Conservation (phyloP, 2,797 vertebrate genomes). For the Pangasius mekongensis region DNA sequence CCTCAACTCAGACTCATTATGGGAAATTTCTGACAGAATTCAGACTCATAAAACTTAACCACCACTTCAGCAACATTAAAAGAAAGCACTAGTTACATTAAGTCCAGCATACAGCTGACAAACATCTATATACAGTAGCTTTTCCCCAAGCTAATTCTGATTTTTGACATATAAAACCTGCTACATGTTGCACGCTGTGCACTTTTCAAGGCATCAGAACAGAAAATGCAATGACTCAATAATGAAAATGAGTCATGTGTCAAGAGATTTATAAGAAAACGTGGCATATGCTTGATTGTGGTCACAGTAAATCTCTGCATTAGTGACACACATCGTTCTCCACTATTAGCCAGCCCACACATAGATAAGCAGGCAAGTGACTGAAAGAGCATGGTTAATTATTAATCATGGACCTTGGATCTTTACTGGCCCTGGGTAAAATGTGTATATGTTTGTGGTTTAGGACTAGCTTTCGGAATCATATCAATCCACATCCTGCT, state of each 20-base stretch:
- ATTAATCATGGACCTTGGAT: slow-evolving; percentile 38
- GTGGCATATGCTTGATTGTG: not conserved
- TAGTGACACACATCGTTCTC: slow-evolving; percentile 7
- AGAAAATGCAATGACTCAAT: not conserved
- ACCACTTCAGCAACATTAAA: not conserved
- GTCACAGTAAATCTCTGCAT: not conserved
- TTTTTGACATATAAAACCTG: not conserved
- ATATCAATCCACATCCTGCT: not conserved
- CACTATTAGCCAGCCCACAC: slow-evolving; percentile 21
- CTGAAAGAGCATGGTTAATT: slow-evolving; percentile 40
- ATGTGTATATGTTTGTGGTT: slow-evolving; percentile 24
- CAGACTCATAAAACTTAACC: not conserved
- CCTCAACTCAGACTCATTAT: not conserved
- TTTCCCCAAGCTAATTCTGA: not conserved
- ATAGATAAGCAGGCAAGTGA: slow-evolving; percentile 30
- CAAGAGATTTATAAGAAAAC: not conserved
- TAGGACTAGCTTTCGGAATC: not conserved
- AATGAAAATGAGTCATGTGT: slow-evolving; percentile 1
- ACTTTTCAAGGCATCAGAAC: slow-evolving; percentile 8
- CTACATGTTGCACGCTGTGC: not conserved
- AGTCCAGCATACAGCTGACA: too few species aligned
- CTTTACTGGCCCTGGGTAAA: slow-evolving; percentile 4
- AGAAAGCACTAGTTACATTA: not conserved
- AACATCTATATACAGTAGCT: not conserved
- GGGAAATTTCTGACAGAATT: not conserved